A percentile compares a stretch with the other conserved stretches of the same genome.
phyloP scores from a whole-genome alignment of 2,888 invertebrate species.

The Drosophila macrospina region DNA sequence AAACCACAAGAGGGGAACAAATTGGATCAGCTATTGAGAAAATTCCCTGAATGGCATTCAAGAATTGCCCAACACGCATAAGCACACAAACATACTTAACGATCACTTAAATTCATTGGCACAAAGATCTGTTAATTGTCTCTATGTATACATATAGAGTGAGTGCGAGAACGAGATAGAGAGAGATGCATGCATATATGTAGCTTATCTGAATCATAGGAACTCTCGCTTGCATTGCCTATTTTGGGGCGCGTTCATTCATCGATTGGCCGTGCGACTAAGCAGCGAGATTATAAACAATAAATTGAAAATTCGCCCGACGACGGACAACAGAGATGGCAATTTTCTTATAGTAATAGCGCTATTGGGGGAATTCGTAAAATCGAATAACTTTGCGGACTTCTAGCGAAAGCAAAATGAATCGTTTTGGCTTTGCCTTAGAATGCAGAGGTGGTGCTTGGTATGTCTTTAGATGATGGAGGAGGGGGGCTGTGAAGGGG shows the following conservation, averaged over 20 bases:
- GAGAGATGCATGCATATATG: too few relatives aligned
- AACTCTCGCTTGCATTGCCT: constrained; percentile 57
- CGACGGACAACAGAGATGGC: constrained; percentile 44
- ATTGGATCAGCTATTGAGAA: constrained; percentile 35
- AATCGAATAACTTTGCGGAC: constrained; percentile 38
- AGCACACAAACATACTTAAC: constrained; percentile 24
- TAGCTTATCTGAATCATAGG: constrained; percentile 45
- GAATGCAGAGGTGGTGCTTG: constrained; percentile 16
- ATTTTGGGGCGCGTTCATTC: constrained; percentile 66
- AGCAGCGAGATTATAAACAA: constrained; percentile 21
- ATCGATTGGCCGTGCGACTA: constrained; percentile 20
- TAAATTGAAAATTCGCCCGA: constrained; percentile 17
- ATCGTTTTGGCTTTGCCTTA: constrained; percentile 30
- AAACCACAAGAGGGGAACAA: constrained; percentile 13
- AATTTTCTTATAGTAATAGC: constrained; percentile 40
- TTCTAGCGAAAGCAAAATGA: constrained; percentile 66
- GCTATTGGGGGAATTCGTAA: constrained; percentile 48
- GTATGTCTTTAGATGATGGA: background rate
- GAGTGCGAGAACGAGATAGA: too few relatives aligned
- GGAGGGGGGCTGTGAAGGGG: constrained; percentile 12
- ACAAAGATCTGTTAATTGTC: constrained; percentile 58
- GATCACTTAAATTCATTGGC: constrained; percentile 58
- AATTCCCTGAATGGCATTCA: constrained; percentile 29
- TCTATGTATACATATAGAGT: constrained; percentile 4
- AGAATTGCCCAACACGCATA: constrained; percentile 1